phyloP scores from a whole-genome alignment of 2,888 invertebrate genomes.

The Ramazzottius varieornatus region DNA sequence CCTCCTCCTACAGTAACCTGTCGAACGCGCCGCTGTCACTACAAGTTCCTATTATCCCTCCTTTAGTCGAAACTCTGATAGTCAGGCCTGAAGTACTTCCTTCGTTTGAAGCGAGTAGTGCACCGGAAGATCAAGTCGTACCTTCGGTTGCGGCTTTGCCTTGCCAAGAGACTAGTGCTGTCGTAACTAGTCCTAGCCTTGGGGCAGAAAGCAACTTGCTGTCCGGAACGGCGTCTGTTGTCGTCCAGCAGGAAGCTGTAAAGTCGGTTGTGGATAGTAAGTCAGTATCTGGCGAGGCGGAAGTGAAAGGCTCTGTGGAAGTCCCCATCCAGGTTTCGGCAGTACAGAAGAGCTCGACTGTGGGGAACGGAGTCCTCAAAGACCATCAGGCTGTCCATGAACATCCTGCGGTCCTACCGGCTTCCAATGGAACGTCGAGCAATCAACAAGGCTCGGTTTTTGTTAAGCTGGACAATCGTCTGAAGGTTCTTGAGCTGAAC shows the following conservation, averaged over 20 bases:
- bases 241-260: neutral
- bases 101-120: neutral
- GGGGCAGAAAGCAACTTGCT: too few relatives aligned
- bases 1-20: too few relatives aligned
- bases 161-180: neutral
- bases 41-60: neutral
- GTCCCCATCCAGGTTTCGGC: neutral
- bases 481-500: conserved; percentile 81
- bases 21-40: neutral
- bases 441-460: conserved; percentile 77
- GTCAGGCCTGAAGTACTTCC: too few relatives aligned
- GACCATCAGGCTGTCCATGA: neutral
- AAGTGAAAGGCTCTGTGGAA: neutral
- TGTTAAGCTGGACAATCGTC: conserved; percentile 70
- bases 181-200: too few relatives aligned
- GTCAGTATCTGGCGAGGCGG: neutral
- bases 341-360: neutral
- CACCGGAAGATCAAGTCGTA: neutral
- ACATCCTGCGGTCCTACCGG: neutral
- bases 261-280: neutral
- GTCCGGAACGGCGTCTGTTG: neutral
- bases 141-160: neutral
- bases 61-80: neutral
- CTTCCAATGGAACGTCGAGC: conserved; percentile 11
- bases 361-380: neutral